phyloP scores from a whole-genome alignment of 2,797 vertebrate species.

The Darevskia nairensis region DNA sequence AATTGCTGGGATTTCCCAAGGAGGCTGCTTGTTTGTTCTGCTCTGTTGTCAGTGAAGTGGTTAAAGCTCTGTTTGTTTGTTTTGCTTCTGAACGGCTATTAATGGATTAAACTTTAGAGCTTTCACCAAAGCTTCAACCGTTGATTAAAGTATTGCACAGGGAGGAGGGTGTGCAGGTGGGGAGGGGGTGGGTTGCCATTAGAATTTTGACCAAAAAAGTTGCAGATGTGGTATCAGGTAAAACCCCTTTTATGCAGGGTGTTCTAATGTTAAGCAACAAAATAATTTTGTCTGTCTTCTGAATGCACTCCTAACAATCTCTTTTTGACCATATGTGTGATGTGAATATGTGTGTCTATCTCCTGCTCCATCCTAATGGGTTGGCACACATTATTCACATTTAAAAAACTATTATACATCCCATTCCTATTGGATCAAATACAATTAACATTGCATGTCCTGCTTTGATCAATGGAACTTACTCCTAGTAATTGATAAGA shows the following conservation, averaged over 20 bases:
- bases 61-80: conserved; percentile 89
- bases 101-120: conserved; percentile 85
- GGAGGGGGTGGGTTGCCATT: conserved; percentile 71
- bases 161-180: conserved; percentile 16
- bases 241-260: conserved; percentile 37
- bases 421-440: neutral
- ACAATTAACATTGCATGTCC: neutral
- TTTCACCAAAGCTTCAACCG: conserved; percentile 80
- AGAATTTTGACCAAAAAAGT: conserved; percentile 57
- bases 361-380: neutral
- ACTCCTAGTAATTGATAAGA: neutral
- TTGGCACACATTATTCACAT: neutral
- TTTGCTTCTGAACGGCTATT: conserved; percentile 85
- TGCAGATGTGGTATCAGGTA: conserved; percentile 34
- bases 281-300: neutral
- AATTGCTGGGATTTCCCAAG: conserved; percentile 81
- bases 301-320: neutral
- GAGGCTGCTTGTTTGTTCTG: conserved; percentile 81
- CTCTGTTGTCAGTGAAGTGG: conserved; percentile 83
- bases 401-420: neutral
- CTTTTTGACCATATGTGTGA: neutral
- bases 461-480: neutral
- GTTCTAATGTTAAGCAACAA: neutral
- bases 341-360: too few species aligned
- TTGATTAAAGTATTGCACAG: conserved; percentile 76